Evolutionary conservation across 2,113 vertebrate species (phyloP), one percentile per base, ranked within the genome.

Genomic region (Heterotilapia buettikoferi): DNA sequence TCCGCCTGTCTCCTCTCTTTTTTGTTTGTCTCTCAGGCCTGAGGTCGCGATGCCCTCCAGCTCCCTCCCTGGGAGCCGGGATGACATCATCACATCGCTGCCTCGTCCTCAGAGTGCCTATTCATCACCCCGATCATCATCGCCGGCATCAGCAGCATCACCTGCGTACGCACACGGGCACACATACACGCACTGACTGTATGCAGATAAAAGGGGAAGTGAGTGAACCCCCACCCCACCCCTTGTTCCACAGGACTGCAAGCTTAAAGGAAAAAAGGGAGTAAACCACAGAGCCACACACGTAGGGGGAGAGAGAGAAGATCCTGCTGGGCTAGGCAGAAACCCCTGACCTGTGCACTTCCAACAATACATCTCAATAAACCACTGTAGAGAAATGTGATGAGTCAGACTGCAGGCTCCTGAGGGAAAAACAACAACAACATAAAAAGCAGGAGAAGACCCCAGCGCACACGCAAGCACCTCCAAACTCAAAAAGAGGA

Each of bases 361-460:
- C 86, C 87, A 92, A 94, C 94, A 93, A 93, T 94, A 93, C 85
- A 90, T 95, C 93, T 95, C 92, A 94, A 96, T 95, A 94, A 95
- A 94, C 85, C 88, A 87, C 86, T 71, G 84, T 52, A 85, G 76
- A 90, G 89, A 90, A 93, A 93, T 92, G 40, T 95, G 94, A 94
- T 95, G 94, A 95, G 93, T 95, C 94, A 96, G 93, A 88, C 94
- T 88, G 59, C 29, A 57, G 59, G 63, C 87, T 92, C 84, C 88
- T 84, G 84, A 86, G 89, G 78, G 87, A 85, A 92, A 92, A 94
- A 94, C 92, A 93, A 92, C 90, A 94, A 86, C 90, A 93, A 92
- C 84, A 92, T 88, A 90, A 90, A 93, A 92, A 87, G 38, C 76
- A 85, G 61, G 45, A 76, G 57, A 82, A 90, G 82, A 92, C 21